These are phyloP conservation scores for Drosophila leontia DNA, from an alignment of 1,140 invertebrate species.

Conservation along the genomic window DNA sequence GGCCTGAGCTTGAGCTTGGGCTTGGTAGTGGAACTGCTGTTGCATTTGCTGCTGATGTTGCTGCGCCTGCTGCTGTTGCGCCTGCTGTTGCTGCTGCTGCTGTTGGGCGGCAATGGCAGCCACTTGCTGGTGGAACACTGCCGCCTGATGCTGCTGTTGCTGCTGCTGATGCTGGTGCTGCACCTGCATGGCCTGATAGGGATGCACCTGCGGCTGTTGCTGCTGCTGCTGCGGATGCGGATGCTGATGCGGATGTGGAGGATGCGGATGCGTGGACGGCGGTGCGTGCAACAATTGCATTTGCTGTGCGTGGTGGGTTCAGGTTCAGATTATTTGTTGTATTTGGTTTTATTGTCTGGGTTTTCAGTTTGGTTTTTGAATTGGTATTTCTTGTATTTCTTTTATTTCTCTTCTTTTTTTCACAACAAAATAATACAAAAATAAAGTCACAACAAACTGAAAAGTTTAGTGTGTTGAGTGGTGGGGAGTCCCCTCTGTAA, in stretches of 20 bases:
- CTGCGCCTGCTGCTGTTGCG: constrained; percentile 56
- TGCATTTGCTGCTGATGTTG: constrained; percentile 58
- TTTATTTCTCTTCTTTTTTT: background rate
- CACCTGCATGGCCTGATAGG: constrained; percentile 44
- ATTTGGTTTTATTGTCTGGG: constrained; percentile 54
- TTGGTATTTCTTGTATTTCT: constrained; percentile 26
- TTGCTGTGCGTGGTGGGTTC: constrained; percentile 84
- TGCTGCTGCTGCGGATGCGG: constrained; percentile 70
- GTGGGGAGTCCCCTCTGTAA: background rate
- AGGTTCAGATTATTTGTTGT: constrained; percentile 76
- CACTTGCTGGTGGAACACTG: constrained; percentile 60
- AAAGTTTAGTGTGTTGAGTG: constrained; percentile 17
- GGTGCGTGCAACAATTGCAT: constrained; percentile 84
- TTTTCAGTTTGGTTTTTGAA: constrained; percentile 57
- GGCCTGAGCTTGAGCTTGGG: constrained; percentile 49
- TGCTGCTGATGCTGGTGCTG: constrained; percentile 62
- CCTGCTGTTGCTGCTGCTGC: constrained; percentile 36
- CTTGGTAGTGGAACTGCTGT: constrained; percentile 70
- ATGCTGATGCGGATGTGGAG: constrained; percentile 62
- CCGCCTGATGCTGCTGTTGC: constrained; percentile 57
- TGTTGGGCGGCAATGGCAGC: constrained; percentile 58
- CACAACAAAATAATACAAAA: constrained; percentile 17
- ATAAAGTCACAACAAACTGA: constrained; percentile 28
- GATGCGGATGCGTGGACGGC: constrained; percentile 78
- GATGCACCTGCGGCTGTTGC: constrained; percentile 61